Conservation (phyloP, 37 sponge, comb jelly and placozoan species). For the Theonella swinhoei region DNA sequence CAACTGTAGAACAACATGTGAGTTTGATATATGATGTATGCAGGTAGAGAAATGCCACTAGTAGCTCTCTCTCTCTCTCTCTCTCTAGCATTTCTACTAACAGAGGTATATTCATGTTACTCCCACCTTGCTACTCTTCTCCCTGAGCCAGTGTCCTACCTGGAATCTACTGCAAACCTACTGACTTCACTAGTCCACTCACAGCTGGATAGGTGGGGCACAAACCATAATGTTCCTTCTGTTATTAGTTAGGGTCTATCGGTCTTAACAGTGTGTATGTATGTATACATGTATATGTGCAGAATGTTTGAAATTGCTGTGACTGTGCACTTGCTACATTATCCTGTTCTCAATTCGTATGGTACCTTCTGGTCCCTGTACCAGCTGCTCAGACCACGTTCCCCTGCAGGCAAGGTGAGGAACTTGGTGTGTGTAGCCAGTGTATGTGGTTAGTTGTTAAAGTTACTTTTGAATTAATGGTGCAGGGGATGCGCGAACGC, state of each 20-base stretch:
- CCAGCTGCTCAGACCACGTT: slow-evolving; percentile 6
- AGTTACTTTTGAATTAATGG: too few relatives aligned
- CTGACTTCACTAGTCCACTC: slow-evolving; percentile 4
- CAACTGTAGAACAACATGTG: not conserved
- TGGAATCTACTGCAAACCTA: slow-evolving; percentile 13
- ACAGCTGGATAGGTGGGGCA: not conserved
- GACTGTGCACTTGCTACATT: slow-evolving; percentile 10
- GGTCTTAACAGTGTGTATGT: too few relatives aligned
- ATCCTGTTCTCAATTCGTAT: not conserved
- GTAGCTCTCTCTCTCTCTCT: too few relatives aligned
- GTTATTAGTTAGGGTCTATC: too few relatives aligned
- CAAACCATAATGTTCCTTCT: not conserved
- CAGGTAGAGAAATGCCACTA: too few relatives aligned
- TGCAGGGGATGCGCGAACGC: too few relatives aligned
- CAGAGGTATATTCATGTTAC: slow-evolving; percentile 11
- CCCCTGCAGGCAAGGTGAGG: not conserved
- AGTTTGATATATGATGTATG: too few relatives aligned
- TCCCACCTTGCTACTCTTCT: not conserved
- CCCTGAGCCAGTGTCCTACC: not conserved
- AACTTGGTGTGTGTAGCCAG: too few relatives aligned
- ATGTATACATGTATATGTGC: too few relatives aligned
- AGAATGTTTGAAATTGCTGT: not conserved
- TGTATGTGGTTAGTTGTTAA: too few relatives aligned
- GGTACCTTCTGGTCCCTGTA: slow-evolving; percentile 16
- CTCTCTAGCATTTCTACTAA: too few relatives aligned